phyloP scores from a whole-genome alignment of 2,113 vertebrate genomes.

The Mormoops blainvillei region DNA sequence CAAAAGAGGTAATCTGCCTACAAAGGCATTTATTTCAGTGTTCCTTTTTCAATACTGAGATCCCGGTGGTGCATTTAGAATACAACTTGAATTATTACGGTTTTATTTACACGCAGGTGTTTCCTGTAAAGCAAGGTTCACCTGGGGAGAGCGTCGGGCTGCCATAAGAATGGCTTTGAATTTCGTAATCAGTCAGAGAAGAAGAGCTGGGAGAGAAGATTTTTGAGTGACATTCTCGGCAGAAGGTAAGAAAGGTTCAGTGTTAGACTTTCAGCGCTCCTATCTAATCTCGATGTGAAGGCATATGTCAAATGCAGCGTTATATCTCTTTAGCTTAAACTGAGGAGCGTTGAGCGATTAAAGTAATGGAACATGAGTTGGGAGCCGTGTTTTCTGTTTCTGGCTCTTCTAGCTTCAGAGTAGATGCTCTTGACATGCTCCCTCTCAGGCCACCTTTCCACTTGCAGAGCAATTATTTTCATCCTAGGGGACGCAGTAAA shows the following conservation, averaged over 20 bases:
- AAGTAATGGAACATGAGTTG: conserved; percentile 28
- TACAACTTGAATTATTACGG: background rate
- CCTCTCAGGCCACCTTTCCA: background rate
- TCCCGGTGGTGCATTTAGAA: background rate
- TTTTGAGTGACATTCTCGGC: conserved; percentile 42
- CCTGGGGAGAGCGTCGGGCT: background rate
- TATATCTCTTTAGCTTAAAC: conserved; percentile 57
- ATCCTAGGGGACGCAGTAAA: background rate
- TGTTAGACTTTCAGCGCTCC: background rate
- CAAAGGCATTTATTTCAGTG: conserved; percentile 5
- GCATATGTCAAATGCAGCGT: conserved; percentile 49
- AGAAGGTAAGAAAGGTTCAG: conserved; percentile 26
- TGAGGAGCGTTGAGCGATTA: conserved; percentile 41
- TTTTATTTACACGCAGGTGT: conserved; percentile 33
- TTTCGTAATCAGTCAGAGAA: background rate
- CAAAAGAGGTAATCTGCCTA: conserved; percentile 42
- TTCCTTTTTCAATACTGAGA: conserved; percentile 25
- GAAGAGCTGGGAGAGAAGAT: background rate
- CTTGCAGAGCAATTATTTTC: conserved; percentile 41
- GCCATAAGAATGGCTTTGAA: background rate
- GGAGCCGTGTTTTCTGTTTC: conserved; percentile 41
- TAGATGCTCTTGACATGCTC: conserved; percentile 26
- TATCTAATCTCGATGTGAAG: conserved; percentile 62
- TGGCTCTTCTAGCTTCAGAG: conserved; percentile 28
- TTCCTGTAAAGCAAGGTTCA: background rate